A percentile compares a stretch with the other conserved stretches of the same genome.
Conservation (phyloP, 2,797 vertebrate genomes). For the Arrhamphus sclerolepis region DNA sequence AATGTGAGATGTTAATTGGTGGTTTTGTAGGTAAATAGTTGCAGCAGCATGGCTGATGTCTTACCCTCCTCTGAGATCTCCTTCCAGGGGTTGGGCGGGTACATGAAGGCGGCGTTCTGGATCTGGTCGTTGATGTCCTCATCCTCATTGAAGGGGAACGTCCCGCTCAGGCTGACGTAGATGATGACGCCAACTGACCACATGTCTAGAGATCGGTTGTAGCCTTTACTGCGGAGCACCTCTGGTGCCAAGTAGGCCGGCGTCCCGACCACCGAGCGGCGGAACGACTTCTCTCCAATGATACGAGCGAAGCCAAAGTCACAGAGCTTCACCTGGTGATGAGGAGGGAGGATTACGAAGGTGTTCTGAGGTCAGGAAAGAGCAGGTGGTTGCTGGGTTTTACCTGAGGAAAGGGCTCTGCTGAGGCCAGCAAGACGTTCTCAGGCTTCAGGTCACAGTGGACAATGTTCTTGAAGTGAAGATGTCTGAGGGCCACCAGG, state of each 20-base stretch:
- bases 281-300: constrained; percentile 97
- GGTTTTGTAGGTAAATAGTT: too few relatives aligned
- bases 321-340: constrained; percentile 91
- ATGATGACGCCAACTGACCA: constrained; percentile 98
- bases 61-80: constrained; percentile 94
- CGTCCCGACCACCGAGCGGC: constrained; percentile 96
- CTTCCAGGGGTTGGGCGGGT: constrained; percentile 94
- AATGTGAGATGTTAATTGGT: too few relatives aligned
- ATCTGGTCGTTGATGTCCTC: constrained; percentile 99
- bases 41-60: too few relatives aligned
- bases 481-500: constrained; percentile 95
- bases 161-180: constrained; percentile 96
- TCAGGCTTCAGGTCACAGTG: constrained; percentile 99
- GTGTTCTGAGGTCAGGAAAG: not conserved
- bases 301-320: constrained; percentile 98
- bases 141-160: constrained; percentile 97
- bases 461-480: constrained; percentile 99
- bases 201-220: constrained; percentile 98
- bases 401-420: constrained; percentile 97
- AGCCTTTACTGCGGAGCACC: constrained; percentile 96
- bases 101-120: constrained; percentile 98
- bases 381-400: constrained; percentile 2
- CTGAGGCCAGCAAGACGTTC: constrained; percentile 95
- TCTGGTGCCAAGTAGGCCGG: constrained; percentile 95
- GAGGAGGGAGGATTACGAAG: not conserved